Percentiles rank a stretch among this genome's conserved stretches.
These are phyloP conservation scores for Sarcoramphus papa DNA, from an alignment of 2,797 vertebrate species.

Conservation along the genomic window DNA sequence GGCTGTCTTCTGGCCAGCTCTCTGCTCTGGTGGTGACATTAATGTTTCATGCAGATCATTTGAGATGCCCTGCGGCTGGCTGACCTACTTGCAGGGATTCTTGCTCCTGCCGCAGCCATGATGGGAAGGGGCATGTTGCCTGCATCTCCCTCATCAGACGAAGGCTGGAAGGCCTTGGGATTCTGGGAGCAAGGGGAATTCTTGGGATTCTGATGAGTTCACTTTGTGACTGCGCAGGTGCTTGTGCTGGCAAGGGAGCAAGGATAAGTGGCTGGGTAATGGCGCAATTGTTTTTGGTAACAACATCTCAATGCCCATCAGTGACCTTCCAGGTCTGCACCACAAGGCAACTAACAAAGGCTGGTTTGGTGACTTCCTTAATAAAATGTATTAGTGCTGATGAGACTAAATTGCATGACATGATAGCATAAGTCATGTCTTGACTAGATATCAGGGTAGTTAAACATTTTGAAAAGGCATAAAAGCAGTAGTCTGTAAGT, in stretches of 20 bases:
- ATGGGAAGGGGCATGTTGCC: rapidly evolving
- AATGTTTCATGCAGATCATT: background rate
- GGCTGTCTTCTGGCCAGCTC: background rate
- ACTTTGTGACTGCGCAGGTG: rapidly evolving
- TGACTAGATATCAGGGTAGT: background rate
- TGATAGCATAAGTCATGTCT: background rate
- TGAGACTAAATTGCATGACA: background rate
- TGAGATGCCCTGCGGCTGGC: background rate
- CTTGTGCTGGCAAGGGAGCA: background rate
- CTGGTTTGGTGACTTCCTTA: background rate
- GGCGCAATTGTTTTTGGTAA: background rate
- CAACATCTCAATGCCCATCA: background rate
- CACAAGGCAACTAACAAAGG: background rate
- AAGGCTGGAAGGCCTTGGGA: background rate
- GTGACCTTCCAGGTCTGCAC: background rate
- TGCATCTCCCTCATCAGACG: rapidly evolving
- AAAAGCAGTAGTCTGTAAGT: background rate
- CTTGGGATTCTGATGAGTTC: background rate
- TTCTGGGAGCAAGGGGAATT: background rate
- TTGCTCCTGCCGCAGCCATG: background rate
- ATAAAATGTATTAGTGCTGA: background rate
- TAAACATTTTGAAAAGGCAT: background rate
- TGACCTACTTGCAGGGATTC: too few species aligned
- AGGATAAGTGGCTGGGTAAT: background rate
- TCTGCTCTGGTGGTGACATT: background rate